Conservation (phyloP, 2,113 vertebrate species). For the Grammomys dolichurus region DNA sequence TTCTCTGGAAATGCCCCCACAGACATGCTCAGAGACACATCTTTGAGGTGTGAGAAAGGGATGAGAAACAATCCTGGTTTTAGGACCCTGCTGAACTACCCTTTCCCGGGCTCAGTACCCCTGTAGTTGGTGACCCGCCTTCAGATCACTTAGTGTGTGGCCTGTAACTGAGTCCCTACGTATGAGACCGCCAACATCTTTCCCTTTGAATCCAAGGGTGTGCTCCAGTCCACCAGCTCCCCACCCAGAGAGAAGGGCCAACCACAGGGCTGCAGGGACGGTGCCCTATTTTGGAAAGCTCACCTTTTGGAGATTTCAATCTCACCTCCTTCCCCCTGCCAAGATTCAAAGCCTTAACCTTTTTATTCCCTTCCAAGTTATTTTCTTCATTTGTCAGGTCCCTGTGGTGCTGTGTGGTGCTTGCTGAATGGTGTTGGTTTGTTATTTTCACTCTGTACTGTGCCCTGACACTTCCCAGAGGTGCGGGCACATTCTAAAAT, state of each 20-base stretch:
- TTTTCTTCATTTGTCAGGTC: constrained; percentile 58
- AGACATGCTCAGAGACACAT: not conserved
- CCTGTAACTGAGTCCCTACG: not conserved
- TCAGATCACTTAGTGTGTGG: not conserved
- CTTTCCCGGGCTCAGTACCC: rapidly evolving
- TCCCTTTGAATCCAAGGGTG: not conserved
- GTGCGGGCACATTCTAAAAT: constrained; percentile 66
- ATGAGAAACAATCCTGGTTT: not conserved
- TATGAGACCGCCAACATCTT: not conserved
- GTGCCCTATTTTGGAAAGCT: not conserved
- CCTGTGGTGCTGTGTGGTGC: constrained; percentile 38
- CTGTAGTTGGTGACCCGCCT: not conserved
- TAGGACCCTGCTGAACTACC: not conserved
- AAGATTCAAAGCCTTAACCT: constrained; percentile 5
- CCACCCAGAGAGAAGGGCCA: not conserved
- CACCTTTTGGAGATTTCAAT: not conserved
- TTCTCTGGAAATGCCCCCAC: not conserved
- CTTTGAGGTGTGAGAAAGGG: not conserved
- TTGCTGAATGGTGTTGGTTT: constrained; percentile 58
- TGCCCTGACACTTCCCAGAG: constrained; percentile 18
- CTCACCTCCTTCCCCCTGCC: constrained; percentile 11
- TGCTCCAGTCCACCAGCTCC: too few relatives aligned
- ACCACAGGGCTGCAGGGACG: not conserved
- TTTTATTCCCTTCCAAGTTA: not conserved
- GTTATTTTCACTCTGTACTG: constrained; percentile 63